Base-by-base conservation (phyloP, 2,797 vertebrate genomes). In the Iguana delicatissima region DNA sequence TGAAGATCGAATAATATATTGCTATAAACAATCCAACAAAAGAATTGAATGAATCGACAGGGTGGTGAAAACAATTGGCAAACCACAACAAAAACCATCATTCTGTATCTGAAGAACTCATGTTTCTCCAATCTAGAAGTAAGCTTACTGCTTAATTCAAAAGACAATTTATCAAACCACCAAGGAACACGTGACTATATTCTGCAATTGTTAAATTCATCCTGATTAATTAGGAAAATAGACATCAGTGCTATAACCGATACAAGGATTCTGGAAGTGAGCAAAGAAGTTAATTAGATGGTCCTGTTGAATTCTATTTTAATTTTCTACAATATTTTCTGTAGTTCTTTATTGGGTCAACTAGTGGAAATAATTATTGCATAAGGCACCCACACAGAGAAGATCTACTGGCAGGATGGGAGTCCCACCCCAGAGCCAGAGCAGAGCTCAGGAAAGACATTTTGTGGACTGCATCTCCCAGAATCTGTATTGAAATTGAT, bases 271-370 rank as follows among this genome's bases (percentile, higher is more conserved):
- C 13, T 26, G 29, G 1, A n/a, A 50, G 62, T 62, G 59, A 20
- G 42, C 7, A 29, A 4, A 2, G 91, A 67, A 2, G 5, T 12
- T 14, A 32, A 1, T 59, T 55, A 52, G 24, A 81, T n/a, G 32
- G 52, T 74, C 84, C 55, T 62, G 20, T 20, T 20, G 20, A 22
- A 32, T 24, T 0, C 0, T 77, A n/a, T 46, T 91, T 94, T 91
- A 46, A n/a, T 50, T 84, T 91, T 86, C 89, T 85, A 52, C 52
- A 46, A 87, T 35, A 80, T 69, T 57, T 32, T 24, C 55, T 38
- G 42, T 46, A 88, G 14, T 12, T 50, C 29, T 69, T 59, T 29
- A 59, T n/a, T 67, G 24, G 10, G 57, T 42, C 18, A 77, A 64
- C 59, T 6, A 62, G 59, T 62, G 20, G 59, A 62, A 62, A 62